phyloP scores from a whole-genome alignment of 2,888 invertebrate genomes.

The Polydrusus pterygomalis region DNA sequence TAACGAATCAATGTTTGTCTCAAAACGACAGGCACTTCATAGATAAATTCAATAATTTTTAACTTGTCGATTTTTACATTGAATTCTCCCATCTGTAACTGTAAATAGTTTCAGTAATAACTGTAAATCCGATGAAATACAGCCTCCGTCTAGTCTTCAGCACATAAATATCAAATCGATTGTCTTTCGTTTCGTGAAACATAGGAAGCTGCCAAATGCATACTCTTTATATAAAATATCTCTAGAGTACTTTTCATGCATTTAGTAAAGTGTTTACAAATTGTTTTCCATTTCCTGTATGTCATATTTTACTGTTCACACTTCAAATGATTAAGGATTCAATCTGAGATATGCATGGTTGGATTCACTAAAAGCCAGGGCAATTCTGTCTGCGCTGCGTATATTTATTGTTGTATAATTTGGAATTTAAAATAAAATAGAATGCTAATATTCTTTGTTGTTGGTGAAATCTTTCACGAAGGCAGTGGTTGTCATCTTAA shows the following conservation, averaged over 20 bases:
- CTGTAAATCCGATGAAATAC: conserved; percentile 7
- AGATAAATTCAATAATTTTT: neutral
- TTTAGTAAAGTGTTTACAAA: conserved; percentile 27
- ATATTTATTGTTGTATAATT: neutral
- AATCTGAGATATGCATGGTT: conserved; percentile 12
- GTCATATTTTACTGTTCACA: conserved; percentile 29
- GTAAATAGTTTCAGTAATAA: neutral
- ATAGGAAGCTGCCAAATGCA: conserved; percentile 10
- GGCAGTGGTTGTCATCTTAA: too few species aligned
- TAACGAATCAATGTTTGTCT: too few species aligned
- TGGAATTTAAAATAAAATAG: neutral
- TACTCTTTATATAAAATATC: conserved; percentile 17
- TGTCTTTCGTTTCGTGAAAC: neutral
- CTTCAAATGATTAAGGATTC: conserved; percentile 34
- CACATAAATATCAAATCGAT: conserved; percentile 14
- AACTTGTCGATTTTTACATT: neutral
- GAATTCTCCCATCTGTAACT: neutral
- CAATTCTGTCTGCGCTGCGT: conserved; percentile 19
- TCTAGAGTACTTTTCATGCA: conserved; percentile 1
- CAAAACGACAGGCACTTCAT: too few species aligned
- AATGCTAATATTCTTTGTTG: neutral
- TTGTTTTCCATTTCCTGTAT: conserved; percentile 28
- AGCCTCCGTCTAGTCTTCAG: neutral
- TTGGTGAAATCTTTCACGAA: too few species aligned
- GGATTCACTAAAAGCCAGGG: conserved; percentile 17